Evolutionary conservation across 1,140 invertebrate genomes (phyloP), one percentile per base, ranked within the genome.

Genomic region (Tyrophagus putrescentiae): DNA sequence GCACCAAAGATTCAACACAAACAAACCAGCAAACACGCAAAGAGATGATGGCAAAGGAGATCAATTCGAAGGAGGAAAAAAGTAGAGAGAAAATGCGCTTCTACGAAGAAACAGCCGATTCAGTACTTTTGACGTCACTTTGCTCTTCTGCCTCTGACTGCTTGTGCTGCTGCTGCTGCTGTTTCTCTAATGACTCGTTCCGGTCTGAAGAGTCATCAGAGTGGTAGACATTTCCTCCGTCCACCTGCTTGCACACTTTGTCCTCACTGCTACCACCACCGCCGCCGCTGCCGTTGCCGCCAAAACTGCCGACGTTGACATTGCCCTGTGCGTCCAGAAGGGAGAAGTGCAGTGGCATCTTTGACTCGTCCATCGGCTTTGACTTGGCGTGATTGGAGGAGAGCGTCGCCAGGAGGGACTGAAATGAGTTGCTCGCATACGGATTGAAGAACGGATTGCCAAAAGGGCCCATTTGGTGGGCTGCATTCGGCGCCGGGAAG

Each of bases 351-450:
- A 27, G 7, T 54, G 16, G 9, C 52, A 57, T 48, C 31, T 11
- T 33, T 9, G 56, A 4, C 6, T 57, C 56, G 44, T 57, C 56
- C 32, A 31, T 11, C 5, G 32, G 11, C 31, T 57, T 57, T 9
- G 56, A 33, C 21, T 33, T 57, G 16, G 13, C 32, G 44, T 57
- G 56, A 45, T 41, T 45, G 32, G 57, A 59, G 5, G 62, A 63
- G n/a, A 63, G 32, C 27, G 62, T 52, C 31, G 62, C 62, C 21
- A 63, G 39, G 31, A 63, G 27, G 48, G 44, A 60, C 56, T 63
- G 62, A 29, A 63, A 63, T 39, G 62, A 63, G 18, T 48, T 52
- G 6, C 27, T n/a, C n/a, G 57, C 57, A 21, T 50, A 31, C 4
- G 32, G 41, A 7, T 25, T n/a, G n/a, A 63, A 31, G 25, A 62